Conservation (phyloP, 2,797 vertebrate genomes). For the Pantherophis vulpinus region DNA sequence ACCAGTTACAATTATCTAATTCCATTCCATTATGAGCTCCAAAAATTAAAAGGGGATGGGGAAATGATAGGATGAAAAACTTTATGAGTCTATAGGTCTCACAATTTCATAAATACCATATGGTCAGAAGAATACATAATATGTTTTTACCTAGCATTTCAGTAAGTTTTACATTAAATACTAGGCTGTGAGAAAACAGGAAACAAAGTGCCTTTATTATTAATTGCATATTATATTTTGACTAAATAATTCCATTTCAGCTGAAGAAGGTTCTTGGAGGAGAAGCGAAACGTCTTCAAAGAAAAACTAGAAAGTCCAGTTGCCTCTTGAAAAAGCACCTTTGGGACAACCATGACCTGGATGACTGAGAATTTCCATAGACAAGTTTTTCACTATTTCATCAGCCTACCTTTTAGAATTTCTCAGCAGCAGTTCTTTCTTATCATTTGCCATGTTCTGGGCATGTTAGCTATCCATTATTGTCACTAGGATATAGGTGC, state of each 20-base stretch:
- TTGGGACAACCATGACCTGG: too few species aligned
- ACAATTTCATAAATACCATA: neutral
- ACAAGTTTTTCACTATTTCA: neutral
- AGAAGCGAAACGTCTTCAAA: too few species aligned
- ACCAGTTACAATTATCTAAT: neutral
- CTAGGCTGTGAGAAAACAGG: neutral
- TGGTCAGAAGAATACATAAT: neutral
- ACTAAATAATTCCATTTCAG: neutral
- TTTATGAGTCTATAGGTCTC: neutral
- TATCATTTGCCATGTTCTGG: neutral
- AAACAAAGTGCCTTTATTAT: neutral
- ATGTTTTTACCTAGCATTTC: neutral
- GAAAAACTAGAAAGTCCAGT: too few species aligned
- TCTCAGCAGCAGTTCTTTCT: neutral
- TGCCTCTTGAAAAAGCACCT: too few species aligned
- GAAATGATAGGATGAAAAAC: neutral
- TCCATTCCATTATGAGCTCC: neutral
- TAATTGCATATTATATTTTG: neutral
- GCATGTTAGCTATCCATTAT: neutral
- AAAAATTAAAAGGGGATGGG: neutral
- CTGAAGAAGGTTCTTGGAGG: too few species aligned
- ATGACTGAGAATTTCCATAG: too few species aligned
- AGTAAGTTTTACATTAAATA: neutral
- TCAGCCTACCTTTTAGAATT: neutral
- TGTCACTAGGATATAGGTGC: neutral